A percentile compares a stretch with the other conserved stretches of the same genome.
These are phyloP conservation scores for Halcyon leucocephala DNA, from an alignment of 2,797 vertebrate genomes.

Conservation along the genomic window DNA sequence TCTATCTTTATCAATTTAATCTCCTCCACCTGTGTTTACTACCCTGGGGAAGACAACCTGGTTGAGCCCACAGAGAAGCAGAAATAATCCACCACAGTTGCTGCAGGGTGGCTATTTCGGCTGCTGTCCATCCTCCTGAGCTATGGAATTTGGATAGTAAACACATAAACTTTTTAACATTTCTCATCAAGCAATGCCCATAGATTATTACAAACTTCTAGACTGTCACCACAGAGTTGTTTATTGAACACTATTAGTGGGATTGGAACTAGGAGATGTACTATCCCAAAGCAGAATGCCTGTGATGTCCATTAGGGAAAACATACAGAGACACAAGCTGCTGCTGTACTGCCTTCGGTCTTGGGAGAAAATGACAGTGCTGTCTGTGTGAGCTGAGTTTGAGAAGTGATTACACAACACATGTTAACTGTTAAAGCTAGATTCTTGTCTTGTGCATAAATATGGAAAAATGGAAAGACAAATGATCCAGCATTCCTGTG, in stretches of 20 bases:
- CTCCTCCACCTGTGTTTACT: background rate
- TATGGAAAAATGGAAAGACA: background rate
- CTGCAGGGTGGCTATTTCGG: background rate
- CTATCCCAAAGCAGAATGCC: background rate
- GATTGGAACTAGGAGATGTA: background rate
- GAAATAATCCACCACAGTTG: background rate
- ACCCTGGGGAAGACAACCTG: background rate
- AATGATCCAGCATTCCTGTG: accelerated
- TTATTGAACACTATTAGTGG: background rate
- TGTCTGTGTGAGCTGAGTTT: background rate
- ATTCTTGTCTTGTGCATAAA: background rate
- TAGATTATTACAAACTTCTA: background rate
- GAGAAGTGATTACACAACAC: background rate
- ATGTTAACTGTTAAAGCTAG: background rate
- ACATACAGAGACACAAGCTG: background rate
- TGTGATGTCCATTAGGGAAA: background rate
- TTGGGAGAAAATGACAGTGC: background rate
- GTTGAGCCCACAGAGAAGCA: background rate
- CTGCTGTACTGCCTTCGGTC: background rate
- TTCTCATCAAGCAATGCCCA: background rate
- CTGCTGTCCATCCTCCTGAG: background rate
- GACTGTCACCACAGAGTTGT: accelerated
- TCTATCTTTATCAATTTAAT: background rate
- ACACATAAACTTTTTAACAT: background rate
- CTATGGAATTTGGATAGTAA: background rate